These are phyloP conservation scores for Sciaenops ocellatus DNA, from an alignment of 2,797 vertebrate genomes.

Conservation along the genomic window DNA sequence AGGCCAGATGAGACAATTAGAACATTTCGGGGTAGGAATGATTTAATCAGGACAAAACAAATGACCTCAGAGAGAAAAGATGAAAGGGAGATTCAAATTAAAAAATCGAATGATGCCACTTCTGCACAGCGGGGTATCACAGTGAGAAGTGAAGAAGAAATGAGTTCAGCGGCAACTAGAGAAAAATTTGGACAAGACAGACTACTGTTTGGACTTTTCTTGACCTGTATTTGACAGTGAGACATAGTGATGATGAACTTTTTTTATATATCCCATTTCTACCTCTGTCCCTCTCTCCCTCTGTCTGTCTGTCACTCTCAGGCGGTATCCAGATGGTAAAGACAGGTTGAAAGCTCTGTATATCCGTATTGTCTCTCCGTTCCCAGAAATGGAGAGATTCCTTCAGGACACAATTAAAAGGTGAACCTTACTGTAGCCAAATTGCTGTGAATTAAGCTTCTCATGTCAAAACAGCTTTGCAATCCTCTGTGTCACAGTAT, in stretches of 20 bases:
- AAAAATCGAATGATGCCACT: slow-evolving; percentile 36
- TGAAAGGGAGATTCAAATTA: slow-evolving; percentile 34
- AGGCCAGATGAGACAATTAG: slow-evolving; percentile 11
- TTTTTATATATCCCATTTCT: slow-evolving; percentile 14
- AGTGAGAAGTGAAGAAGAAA: slow-evolving; percentile 24
- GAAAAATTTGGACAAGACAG: slow-evolving; percentile 8
- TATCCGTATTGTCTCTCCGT: slow-evolving; percentile 90
- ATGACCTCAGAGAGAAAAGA: slow-evolving; percentile 36
- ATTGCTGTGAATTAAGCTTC: background rate
- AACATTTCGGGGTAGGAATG: slow-evolving; percentile 10
- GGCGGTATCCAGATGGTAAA: slow-evolving; percentile 83
- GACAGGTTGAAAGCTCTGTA: slow-evolving; percentile 92
- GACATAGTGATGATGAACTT: slow-evolving; percentile 17
- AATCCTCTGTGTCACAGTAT: background rate
- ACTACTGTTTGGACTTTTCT: slow-evolving; percentile 5
- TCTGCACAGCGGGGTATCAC: slow-evolving; percentile 15
- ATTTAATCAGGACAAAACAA: slow-evolving; percentile 45
- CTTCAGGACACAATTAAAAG: slow-evolving; percentile 93
- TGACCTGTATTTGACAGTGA: slow-evolving; percentile 30
- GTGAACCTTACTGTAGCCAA: slow-evolving; percentile 68
- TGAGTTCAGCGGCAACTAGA: slow-evolving; percentile 7
- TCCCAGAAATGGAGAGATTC: slow-evolving; percentile 96
- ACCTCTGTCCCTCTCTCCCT: background rate
- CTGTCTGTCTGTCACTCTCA: slow-evolving; percentile 65
- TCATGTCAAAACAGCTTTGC: background rate